Evolutionary conservation across 2,888 invertebrate species (phyloP).

Genomic region (Lymantria monacha): DNA sequence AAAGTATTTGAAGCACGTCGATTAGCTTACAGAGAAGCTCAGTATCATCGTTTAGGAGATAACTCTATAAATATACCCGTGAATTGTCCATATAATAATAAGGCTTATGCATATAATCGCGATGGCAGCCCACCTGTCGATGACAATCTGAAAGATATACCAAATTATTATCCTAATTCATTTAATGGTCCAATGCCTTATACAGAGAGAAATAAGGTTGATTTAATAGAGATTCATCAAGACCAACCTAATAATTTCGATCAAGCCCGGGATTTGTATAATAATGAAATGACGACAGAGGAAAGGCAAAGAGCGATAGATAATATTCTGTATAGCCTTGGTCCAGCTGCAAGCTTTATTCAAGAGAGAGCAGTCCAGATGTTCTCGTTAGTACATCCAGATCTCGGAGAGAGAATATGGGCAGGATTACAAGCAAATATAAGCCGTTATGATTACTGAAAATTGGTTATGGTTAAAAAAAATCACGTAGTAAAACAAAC

Average conservation of each 20-base stretch:
- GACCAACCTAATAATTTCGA: slow-evolving; percentile 93
- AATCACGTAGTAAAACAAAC: neutral
- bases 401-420: slow-evolving; percentile 84
- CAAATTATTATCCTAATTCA: slow-evolving; percentile 97
- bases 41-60: slow-evolving; percentile 90
- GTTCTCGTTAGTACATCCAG: slow-evolving; percentile 89
- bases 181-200: slow-evolving; percentile 91
- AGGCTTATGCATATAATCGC: slow-evolving; percentile 88
- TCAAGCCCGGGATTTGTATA: slow-evolving; percentile 91
- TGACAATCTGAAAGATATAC: slow-evolving; percentile 91
- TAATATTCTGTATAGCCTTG: slow-evolving; percentile 90
- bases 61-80: slow-evolving; percentile 96
- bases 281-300: slow-evolving; percentile 86
- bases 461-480: no score
- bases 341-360: slow-evolving; percentile 85
- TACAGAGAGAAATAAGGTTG: slow-evolving; percentile 77
- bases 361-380: slow-evolving; percentile 85
- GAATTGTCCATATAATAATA: slow-evolving; percentile 91
- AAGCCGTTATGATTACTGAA: neutral
- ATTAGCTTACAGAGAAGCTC: slow-evolving; percentile 94
- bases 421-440: slow-evolving; percentile 42
- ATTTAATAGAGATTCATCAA: slow-evolving; percentile 78
- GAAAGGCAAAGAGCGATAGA: slow-evolving; percentile 87
- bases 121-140: slow-evolving; percentile 89
- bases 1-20: slow-evolving; percentile 93